A percentile compares a stretch with the other conserved stretches of the same genome.
phyloP scores from a whole-genome alignment of 2,797 vertebrate genomes.

The Myotis daubentonii region DNA sequence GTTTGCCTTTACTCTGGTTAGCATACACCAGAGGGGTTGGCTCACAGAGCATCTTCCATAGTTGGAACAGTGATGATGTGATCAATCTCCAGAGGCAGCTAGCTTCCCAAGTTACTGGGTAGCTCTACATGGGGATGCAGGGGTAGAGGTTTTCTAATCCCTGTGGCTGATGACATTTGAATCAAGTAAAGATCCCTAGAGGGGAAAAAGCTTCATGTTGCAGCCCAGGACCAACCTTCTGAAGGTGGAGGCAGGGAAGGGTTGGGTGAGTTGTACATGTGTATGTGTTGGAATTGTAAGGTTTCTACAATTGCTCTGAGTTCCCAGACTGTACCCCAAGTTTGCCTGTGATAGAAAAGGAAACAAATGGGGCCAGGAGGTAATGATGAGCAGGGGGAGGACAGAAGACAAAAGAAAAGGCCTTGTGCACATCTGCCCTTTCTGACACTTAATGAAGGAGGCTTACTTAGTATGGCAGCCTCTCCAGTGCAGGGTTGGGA shows the following conservation, averaged over 20 bases:
- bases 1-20: slow-evolving; percentile 60
- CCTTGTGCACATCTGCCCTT: background rate
- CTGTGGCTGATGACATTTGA: slow-evolving; percentile 43
- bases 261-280: background rate
- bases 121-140: slow-evolving; percentile 27
- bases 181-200: background rate
- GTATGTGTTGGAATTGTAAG: background rate
- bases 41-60: slow-evolving; percentile 59
- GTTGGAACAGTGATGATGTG: slow-evolving; percentile 36
- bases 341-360: slow-evolving; percentile 24
- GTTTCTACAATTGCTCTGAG: slow-evolving; percentile 37
- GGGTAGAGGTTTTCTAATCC: slow-evolving; percentile 19
- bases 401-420: background rate
- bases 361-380: background rate
- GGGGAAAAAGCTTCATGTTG: slow-evolving; percentile 21
- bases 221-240: background rate
- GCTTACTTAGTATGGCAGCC: background rate
- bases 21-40: slow-evolving; percentile 37
- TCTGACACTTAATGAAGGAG: background rate
- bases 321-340: slow-evolving; percentile 43
- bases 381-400: background rate
- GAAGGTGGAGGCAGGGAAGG: background rate
- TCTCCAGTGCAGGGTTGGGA: background rate
- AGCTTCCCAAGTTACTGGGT: slow-evolving; percentile 8
- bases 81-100: slow-evolving; percentile 24